Conservation (phyloP, 1,140 invertebrate genomes). For the Gryon sp. region DNA sequence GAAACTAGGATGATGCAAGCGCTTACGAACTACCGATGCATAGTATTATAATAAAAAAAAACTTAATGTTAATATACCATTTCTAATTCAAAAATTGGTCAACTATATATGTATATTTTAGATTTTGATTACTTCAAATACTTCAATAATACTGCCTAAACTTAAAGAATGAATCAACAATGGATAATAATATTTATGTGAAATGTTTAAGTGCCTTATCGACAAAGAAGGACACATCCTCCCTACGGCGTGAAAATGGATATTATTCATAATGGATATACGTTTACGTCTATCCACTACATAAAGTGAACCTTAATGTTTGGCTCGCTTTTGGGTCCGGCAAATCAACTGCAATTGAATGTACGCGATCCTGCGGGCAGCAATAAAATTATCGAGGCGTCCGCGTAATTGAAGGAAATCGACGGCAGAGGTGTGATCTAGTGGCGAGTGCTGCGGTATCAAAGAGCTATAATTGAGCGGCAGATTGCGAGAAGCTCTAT, state of each 20-base stretch:
- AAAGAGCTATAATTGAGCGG: conserved; percentile 77
- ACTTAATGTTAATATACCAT: too few relatives aligned
- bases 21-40: too few relatives aligned
- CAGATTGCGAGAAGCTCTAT: conserved; percentile 72
- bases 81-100: too few relatives aligned
- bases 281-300: background rate
- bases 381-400: conserved; percentile 71
- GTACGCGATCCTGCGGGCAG: conserved; percentile 40
- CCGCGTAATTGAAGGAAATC: conserved; percentile 56
- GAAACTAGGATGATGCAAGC: too few relatives aligned
- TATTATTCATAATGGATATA: conserved; percentile 42
- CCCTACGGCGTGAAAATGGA: conserved; percentile 5
- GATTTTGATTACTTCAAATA: too few relatives aligned
- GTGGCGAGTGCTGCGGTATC: conserved; percentile 70
- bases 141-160: too few relatives aligned
- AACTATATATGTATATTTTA: too few relatives aligned
- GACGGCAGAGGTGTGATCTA: conserved; percentile 59
- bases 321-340: conserved; percentile 34
- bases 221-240: conserved; percentile 17
- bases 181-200: conserved; percentile 23
- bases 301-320: conserved; percentile 22
- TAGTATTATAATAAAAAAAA: too few relatives aligned
- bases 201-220: conserved; percentile 20
- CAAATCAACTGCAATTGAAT: conserved; percentile 58
- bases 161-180: background rate